Percentiles rank a stretch among this genome's conserved stretches.
These are phyloP conservation scores for Tiphia femorata DNA, from an alignment of 2,888 invertebrate species.

Conservation along the genomic window DNA sequence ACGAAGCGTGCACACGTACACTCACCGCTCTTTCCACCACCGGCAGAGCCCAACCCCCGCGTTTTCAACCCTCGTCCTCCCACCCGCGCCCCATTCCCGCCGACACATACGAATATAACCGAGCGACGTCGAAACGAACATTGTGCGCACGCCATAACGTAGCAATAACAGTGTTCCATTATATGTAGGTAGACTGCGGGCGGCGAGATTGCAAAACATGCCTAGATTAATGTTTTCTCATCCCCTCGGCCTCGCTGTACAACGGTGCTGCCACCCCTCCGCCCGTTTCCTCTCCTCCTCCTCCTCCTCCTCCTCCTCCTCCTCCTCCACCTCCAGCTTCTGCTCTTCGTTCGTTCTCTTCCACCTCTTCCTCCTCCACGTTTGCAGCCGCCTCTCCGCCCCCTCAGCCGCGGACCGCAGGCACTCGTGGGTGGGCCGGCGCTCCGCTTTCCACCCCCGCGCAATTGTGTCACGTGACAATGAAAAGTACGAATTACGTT, in stretches of 20 bases:
- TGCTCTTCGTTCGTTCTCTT: constrained; percentile 20
- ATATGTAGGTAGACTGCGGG: constrained; percentile 56
- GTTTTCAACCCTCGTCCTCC: constrained; percentile 20
- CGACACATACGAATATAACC: constrained; percentile 10
- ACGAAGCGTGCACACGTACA: constrained; percentile 4
- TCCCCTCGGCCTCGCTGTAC: constrained; percentile 36
- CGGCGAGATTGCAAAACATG: constrained; percentile 66
- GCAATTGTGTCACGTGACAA: constrained; percentile 48
- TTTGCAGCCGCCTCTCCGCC: background rate
- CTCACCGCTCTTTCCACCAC: constrained; percentile 14
- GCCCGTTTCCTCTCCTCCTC: background rate
- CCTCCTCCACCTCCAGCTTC: constrained; percentile 19
- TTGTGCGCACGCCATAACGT: constrained; percentile 64
- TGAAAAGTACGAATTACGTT: constrained; percentile 58
- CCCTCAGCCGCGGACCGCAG: background rate
- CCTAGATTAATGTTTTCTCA: constrained; percentile 69
- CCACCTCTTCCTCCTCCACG: background rate
- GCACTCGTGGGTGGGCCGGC: no score
- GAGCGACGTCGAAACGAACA: constrained; percentile 51
- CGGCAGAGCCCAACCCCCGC: constrained; percentile 10
- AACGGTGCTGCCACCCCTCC: background rate
- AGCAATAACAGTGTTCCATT: constrained; percentile 67
- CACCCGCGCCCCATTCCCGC: constrained; percentile 12
- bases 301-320: constrained; percentile 13
- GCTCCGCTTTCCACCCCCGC: no score